A percentile compares a stretch with the other conserved stretches of the same genome.
Evolutionary conservation across 2,888 invertebrate genomes (phyloP).

Genomic region (Bellardia bayeri): DNA sequence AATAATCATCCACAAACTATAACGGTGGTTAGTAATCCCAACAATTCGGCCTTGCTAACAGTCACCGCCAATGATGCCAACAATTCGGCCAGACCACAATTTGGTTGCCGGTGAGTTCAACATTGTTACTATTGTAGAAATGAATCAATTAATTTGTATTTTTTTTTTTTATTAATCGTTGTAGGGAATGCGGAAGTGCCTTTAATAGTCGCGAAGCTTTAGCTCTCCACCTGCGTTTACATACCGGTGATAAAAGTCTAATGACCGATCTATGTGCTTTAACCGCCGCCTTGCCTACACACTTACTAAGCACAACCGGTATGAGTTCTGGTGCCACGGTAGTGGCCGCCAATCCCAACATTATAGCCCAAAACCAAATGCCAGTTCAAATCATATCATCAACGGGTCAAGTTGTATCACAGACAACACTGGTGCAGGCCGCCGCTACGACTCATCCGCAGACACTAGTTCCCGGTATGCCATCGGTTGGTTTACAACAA

Average conservation of each 20-base stretch:
- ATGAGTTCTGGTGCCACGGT: constrained; percentile 83
- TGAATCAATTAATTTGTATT: not conserved
- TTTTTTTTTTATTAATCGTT: constrained; percentile 23
- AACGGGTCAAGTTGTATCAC: constrained; percentile 84
- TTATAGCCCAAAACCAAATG: constrained; percentile 83
- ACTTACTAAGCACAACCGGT: constrained; percentile 85
- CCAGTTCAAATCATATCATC: constrained; percentile 85
- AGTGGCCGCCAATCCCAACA: constrained; percentile 83
- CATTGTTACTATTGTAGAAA: not conserved
- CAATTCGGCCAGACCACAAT: constrained; percentile 83
- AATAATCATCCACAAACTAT: constrained; percentile 83
- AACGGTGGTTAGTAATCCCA: constrained; percentile 83
- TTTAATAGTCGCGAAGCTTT: constrained; percentile 90
- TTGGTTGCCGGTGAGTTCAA: constrained; percentile 82
- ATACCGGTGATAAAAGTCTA: constrained; percentile 91
- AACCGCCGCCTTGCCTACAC: constrained; percentile 90
- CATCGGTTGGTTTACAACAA: constrained; percentile 80
- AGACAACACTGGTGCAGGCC: constrained; percentile 84
- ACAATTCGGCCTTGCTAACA: constrained; percentile 82
- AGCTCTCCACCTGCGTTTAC: constrained; percentile 91
- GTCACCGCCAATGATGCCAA: constrained; percentile 82
- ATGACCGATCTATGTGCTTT: constrained; percentile 92
- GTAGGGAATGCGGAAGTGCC: constrained; percentile 87
- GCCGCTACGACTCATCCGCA: constrained; percentile 83
- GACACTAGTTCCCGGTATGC: constrained; percentile 81